phyloP scores from a whole-genome alignment of 2,113 vertebrate genomes.

The Gymnarchus niloticus region DNA sequence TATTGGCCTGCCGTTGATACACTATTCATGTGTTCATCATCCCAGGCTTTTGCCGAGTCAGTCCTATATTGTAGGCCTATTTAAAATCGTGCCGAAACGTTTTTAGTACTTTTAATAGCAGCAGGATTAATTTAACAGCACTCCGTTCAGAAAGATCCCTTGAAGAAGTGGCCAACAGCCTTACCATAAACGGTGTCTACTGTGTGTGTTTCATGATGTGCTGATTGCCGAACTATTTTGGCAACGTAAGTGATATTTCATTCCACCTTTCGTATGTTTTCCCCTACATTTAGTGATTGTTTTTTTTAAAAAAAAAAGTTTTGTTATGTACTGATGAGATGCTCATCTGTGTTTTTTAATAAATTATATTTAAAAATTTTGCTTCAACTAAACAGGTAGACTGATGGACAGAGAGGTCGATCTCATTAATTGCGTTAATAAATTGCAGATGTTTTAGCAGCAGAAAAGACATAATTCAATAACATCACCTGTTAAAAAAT shows the following conservation, averaged over 20 bases:
- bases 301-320: too few relatives aligned
- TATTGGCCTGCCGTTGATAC: conserved; percentile 47
- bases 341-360: too few relatives aligned
- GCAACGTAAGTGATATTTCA: not conserved
- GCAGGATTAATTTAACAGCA: not conserved
- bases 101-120: not conserved
- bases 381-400: too few relatives aligned
- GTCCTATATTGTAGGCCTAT: not conserved
- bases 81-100: not conserved
- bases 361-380: too few relatives aligned
- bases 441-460: too few relatives aligned
- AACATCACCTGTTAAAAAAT: too few relatives aligned
- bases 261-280: not conserved
- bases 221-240: not conserved
- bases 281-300: too few relatives aligned
- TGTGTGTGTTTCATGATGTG: not conserved
- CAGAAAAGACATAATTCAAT: too few relatives aligned
- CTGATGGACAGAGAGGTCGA: not conserved
- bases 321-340: too few relatives aligned
- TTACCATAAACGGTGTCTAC: not conserved
- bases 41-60: conserved; percentile 16
- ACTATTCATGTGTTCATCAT: conserved; percentile 31
- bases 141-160: not conserved
- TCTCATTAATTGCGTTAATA: not conserved
- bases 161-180: not conserved